Conservation (phyloP, 2,888 invertebrate species). For the Cheilosia scutellata region DNA sequence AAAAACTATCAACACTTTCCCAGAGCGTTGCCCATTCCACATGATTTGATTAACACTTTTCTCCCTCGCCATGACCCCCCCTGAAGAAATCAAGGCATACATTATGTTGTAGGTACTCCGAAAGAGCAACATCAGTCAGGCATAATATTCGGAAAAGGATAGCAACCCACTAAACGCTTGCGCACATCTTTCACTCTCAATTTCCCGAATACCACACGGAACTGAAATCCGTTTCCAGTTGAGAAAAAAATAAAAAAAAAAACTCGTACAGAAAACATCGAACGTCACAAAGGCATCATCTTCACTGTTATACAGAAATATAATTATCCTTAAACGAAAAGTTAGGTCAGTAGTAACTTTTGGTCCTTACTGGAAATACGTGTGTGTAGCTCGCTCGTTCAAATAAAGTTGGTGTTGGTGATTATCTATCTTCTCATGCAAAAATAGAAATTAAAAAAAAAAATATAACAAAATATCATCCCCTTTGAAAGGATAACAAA, state of each 20-base stretch:
- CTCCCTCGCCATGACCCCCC: constrained; percentile 26
- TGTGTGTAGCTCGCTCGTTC: constrained; percentile 62
- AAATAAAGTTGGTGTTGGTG: constrained; percentile 56
- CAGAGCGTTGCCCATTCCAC: constrained; percentile 16
- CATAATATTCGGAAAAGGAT: not conserved
- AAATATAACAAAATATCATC: constrained; percentile 6
- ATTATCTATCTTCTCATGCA: constrained; percentile 24
- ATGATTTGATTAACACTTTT: constrained; percentile 65
- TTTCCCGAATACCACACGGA: constrained; percentile 33
- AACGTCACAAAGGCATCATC: constrained; percentile 66
- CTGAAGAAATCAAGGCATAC: constrained; percentile 1
- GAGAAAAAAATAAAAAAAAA: constrained; percentile 1
- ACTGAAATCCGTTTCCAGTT: constrained; percentile 34
- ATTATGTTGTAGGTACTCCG: constrained; percentile 26
- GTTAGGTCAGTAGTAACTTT: constrained; percentile 76
- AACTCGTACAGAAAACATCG: not conserved
- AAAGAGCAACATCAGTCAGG: constrained; percentile 29
- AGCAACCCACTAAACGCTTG: constrained; percentile 19
- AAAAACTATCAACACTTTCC: constrained; percentile 43
- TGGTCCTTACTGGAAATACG: constrained; percentile 76
- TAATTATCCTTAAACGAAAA: constrained; percentile 73
- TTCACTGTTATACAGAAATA: constrained; percentile 74
- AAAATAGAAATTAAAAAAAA: constrained; percentile 7
- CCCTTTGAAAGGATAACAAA: constrained; percentile 43
- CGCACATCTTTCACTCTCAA: constrained; percentile 23